These are phyloP conservation scores for Tetrao urogallus DNA, from an alignment of 2,113 vertebrate genomes.

Conservation along the genomic window DNA sequence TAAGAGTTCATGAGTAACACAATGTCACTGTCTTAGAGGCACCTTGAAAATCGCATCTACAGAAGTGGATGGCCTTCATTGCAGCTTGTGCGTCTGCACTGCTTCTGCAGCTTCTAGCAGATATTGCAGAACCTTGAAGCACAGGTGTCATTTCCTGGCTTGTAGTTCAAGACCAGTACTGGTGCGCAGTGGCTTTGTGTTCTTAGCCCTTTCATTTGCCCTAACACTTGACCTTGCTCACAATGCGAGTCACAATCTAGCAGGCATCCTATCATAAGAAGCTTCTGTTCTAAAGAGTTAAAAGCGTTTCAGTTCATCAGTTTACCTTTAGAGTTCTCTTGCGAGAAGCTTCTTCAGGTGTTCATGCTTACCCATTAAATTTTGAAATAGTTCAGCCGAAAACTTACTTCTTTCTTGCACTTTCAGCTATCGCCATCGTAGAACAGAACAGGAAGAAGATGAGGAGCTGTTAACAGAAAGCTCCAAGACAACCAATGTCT, in stretches of 20 bases:
- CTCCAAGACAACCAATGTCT: constrained; percentile 94
- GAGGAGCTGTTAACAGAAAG: constrained; percentile 96
- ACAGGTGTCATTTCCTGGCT: neutral
- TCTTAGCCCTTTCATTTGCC: neutral
- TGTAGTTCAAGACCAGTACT: neutral
- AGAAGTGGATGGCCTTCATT: neutral
- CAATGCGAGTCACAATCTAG: neutral
- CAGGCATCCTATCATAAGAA: neutral
- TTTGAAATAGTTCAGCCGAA: neutral
- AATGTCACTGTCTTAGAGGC: neutral
- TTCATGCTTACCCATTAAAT: neutral
- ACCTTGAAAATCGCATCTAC: neutral
- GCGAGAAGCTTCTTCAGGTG: neutral
- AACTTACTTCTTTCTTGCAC: neutral
- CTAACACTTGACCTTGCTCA: neutral
- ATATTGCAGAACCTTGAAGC: neutral
- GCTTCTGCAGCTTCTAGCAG: neutral
- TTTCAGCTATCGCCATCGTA: constrained; percentile 91
- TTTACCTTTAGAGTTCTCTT: neutral
- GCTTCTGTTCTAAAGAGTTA: neutral
- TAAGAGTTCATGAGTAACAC: neutral
- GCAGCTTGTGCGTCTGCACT: neutral
- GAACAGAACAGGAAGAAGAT: constrained; percentile 97
- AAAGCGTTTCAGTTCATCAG: neutral
- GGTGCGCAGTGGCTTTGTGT: too few relatives aligned